Percentiles rank a stretch among this genome's conserved stretches.
Evolutionary conservation across 2,113 vertebrate genomes (phyloP).

Genomic region (Paramormyrops kingsleyae): DNA sequence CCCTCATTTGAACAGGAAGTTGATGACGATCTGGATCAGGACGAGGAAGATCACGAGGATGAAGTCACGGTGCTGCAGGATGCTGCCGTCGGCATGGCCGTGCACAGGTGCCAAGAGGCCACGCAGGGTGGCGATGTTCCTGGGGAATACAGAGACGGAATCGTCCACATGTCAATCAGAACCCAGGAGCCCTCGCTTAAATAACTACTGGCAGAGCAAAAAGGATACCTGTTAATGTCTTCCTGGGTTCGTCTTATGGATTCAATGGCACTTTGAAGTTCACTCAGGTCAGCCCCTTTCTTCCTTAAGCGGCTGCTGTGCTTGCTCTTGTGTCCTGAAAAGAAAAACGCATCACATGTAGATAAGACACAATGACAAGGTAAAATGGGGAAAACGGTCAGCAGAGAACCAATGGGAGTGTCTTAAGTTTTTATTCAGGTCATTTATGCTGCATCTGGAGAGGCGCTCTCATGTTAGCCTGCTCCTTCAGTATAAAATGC

Average conservation of each 20-base stretch:
- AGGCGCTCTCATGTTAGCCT: not conserved
- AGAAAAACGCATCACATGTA: not conserved
- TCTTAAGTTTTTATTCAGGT: not conserved
- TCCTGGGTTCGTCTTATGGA: conserved; percentile 90
- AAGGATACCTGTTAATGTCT: conserved; percentile 84
- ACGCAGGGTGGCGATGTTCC: conserved; percentile 78
- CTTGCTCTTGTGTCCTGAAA: conserved; percentile 78
- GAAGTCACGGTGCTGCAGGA: conserved; percentile 88
- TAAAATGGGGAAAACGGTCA: not conserved
- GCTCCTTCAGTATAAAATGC: not conserved
- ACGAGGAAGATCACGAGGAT: conserved; percentile 81
- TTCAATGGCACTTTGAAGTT: conserved; percentile 92
- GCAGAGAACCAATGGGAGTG: not conserved
- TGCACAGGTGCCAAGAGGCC: conserved; percentile 65
- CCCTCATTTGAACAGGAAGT: conserved; percentile 84
- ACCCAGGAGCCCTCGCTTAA: not conserved
- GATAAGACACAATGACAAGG: not conserved
- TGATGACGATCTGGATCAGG: conserved; percentile 85
- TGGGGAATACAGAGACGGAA: conserved; percentile 33
- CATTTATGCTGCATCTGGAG: not conserved
- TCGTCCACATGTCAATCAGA: conserved; percentile 29
- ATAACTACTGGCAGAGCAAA: not conserved
- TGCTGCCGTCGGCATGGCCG: conserved; percentile 60
- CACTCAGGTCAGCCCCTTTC: conserved; percentile 82
- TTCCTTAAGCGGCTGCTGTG: conserved; percentile 80